phyloP scores from a whole-genome alignment of 2,888 invertebrate genomes.

The Diploptera punctata region DNA sequence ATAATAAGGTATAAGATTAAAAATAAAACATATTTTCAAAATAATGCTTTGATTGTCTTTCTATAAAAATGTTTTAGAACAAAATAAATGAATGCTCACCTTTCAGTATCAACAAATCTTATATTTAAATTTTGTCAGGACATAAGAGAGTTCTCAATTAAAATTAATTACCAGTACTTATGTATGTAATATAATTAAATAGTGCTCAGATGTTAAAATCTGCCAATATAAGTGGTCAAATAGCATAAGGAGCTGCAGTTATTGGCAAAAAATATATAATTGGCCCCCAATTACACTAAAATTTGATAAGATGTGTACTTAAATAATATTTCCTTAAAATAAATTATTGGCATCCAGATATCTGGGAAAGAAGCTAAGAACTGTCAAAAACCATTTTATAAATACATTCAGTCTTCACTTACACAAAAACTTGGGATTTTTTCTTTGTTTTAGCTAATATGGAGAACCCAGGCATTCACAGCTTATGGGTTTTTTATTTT shows the following conservation, averaged over 20 bases:
- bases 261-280: background rate
- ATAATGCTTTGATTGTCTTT: conserved; percentile 1
- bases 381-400: background rate
- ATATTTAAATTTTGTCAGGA: too few species aligned
- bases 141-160: too few species aligned
- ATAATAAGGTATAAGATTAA: too few species aligned
- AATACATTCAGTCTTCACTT: background rate
- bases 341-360: background rate
- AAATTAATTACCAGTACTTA: too few species aligned
- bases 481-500: background rate
- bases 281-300: conserved; percentile 5
- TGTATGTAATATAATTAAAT: too few species aligned
- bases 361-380: background rate
- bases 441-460: background rate
- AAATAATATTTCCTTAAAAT: background rate
- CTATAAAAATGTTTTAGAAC: background rate
- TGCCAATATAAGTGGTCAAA: background rate
- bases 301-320: background rate
- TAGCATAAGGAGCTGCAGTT: background rate
- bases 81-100: background rate
- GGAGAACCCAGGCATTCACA: background rate
- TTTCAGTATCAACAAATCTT: too few species aligned
- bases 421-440: background rate
- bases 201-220: background rate
- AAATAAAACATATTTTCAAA: too few species aligned